These are phyloP conservation scores for Pterocles burchelli DNA, from an alignment of 2,113 vertebrate species.

Conservation along the genomic window DNA sequence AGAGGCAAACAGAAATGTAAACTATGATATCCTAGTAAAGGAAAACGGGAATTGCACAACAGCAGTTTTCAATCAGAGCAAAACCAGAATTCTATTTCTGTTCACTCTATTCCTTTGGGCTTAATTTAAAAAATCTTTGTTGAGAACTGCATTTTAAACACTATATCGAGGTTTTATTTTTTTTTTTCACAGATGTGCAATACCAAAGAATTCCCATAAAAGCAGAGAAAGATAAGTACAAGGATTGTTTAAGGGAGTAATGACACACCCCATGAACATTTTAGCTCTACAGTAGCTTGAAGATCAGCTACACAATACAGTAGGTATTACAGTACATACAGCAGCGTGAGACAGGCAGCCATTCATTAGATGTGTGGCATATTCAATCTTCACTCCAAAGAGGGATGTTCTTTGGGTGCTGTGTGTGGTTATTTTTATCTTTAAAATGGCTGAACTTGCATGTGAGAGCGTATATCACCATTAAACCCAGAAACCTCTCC, in stretches of 20 bases:
- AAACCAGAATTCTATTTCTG: neutral
- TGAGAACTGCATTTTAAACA: slow-evolving; percentile 14
- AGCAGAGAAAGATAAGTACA: neutral
- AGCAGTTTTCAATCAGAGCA: neutral
- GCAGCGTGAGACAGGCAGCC: neutral
- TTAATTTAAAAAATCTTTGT: slow-evolving; percentile 34
- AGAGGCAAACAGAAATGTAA: neutral
- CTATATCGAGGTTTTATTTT: neutral
- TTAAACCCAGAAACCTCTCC: neutral
- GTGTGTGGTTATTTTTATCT: neutral
- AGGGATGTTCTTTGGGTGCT: neutral
- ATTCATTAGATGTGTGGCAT: neutral
- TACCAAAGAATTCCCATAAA: slow-evolving; percentile 20
- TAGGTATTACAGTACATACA: neutral
- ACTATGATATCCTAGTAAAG: neutral
- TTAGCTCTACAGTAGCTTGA: neutral
- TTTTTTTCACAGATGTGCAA: neutral
- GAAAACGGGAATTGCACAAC: neutral
- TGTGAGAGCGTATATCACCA: neutral
- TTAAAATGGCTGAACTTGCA: neutral
- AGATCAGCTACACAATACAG: neutral
- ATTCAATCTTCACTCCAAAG: neutral
- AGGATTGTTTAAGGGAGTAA: neutral
- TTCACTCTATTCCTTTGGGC: neutral
- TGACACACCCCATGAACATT: neutral